Evolutionary conservation across 1,140 invertebrate genomes (phyloP).

Genomic region (Pectinophora gossypiella): DNA sequence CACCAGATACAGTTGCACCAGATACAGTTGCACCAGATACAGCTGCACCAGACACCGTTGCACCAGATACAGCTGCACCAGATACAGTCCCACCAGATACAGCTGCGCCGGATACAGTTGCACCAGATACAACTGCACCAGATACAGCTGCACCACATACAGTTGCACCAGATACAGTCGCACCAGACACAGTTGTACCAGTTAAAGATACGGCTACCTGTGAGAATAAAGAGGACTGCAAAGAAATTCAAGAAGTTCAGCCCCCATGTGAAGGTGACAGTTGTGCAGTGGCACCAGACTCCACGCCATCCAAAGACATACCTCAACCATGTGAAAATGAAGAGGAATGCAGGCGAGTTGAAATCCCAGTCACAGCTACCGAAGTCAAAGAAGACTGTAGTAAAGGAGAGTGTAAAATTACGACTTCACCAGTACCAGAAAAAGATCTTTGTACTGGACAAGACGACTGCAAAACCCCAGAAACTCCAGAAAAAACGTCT

Average conservation of each 20-base stretch:
- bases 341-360: slow-evolving; percentile 11
- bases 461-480: slow-evolving; percentile 17
- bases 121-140: no score
- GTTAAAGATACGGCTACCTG: no score
- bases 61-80: no score
- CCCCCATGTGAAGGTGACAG: slow-evolving; percentile 39
- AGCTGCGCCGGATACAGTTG: no score
- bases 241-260: no score
- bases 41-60: no score
- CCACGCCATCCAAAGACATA: not conserved
- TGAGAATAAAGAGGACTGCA: no score
- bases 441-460: slow-evolving; percentile 19
- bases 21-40: no score
- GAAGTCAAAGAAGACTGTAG: slow-evolving; percentile 16
- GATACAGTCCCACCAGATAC: no score
- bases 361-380: slow-evolving; percentile 4
- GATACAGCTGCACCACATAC: not conserved
- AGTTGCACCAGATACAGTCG: not conserved
- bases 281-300: slow-evolving; percentile 17
- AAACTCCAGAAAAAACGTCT: no score
- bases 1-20: no score
- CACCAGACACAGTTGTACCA: no score
- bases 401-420: slow-evolving; percentile 10
- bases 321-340: slow-evolving; percentile 11
- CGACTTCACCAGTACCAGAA: not conserved